These are phyloP conservation scores for Microctonus brassicae DNA, from an alignment of 2,888 invertebrate genomes.

Conservation along the genomic window DNA sequence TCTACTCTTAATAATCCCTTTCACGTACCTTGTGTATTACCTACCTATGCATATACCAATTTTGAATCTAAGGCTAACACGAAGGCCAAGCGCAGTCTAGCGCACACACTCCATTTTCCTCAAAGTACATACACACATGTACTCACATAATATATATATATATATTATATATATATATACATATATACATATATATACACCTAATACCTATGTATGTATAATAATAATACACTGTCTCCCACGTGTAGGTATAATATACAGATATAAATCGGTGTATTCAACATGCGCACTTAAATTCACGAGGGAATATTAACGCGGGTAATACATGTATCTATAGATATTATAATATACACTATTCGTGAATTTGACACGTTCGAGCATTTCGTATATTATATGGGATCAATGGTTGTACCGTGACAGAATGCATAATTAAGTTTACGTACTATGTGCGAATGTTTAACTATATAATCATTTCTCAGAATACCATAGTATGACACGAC, in stretches of 20 bases:
- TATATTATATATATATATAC: too few species aligned
- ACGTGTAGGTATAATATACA: background rate
- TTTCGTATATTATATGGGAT: slow-evolving; percentile 35
- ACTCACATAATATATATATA: too few species aligned
- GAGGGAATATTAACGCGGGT: slow-evolving; percentile 4
- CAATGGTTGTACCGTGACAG: slow-evolving; percentile 22
- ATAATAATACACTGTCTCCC: background rate
- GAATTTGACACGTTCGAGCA: slow-evolving; percentile 23
- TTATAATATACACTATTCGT: background rate
- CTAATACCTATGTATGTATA: background rate
- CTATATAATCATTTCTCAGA: slow-evolving; percentile 36
- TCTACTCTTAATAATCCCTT: slow-evolving; percentile 23
- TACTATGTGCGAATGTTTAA: slow-evolving; percentile 4
- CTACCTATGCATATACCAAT: slow-evolving; percentile 23
- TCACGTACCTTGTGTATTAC: slow-evolving; percentile 15
- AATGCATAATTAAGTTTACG: slow-evolving; percentile 28
- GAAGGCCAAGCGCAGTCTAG: slow-evolving; percentile 17
- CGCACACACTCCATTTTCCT: background rate
- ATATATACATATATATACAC: too few species aligned
- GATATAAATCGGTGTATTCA: too few species aligned
- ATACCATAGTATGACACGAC: background rate
- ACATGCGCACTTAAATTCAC: slow-evolving; percentile 19
- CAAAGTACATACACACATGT: too few species aligned
- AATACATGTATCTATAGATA: slow-evolving; percentile 15
- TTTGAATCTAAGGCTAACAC: slow-evolving; percentile 25